These are phyloP conservation scores for Belonocnema kinseyi DNA, from an alignment of 1,140 invertebrate genomes.

Conservation along the genomic window DNA sequence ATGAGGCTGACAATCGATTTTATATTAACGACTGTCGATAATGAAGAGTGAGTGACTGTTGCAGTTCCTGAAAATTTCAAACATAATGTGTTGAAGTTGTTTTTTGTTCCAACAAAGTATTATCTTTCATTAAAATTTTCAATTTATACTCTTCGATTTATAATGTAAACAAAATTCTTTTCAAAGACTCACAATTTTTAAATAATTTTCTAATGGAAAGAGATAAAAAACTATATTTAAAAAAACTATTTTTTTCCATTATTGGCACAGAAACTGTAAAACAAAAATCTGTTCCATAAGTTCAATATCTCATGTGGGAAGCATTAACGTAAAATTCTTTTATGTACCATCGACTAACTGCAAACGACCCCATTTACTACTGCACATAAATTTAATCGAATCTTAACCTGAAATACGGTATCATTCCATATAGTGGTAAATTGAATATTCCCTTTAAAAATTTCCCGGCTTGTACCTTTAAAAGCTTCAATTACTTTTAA, in stretches of 20 bases:
- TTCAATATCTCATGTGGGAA: neutral
- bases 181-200: neutral
- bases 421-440: neutral
- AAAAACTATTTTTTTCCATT: neutral
- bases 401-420: slow-evolving; percentile 3
- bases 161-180: neutral
- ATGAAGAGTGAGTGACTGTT: slow-evolving; percentile 20
- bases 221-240: neutral
- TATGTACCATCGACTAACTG: slow-evolving; percentile 20
- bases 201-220: neutral
- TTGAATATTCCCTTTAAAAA: neutral
- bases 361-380: slow-evolving; percentile 20
- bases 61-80: neutral
- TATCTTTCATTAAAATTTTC: neutral
- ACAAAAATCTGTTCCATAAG: slow-evolving; percentile 13
- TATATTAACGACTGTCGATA: slow-evolving; percentile 10
- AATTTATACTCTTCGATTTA: no score
- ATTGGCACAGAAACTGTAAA: neutral
- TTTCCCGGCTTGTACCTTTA: no score
- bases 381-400: slow-evolving; percentile 29
- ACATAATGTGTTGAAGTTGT: neutral
- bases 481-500: no score
- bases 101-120: neutral
- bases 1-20: slow-evolving; percentile 11
- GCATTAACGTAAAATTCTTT: slow-evolving; percentile 1